A percentile compares a stretch with the other conserved stretches of the same genome.
These are phyloP conservation scores for Tineola bisselliella DNA, from an alignment of 2,888 invertebrate genomes.

Conservation along the genomic window DNA sequence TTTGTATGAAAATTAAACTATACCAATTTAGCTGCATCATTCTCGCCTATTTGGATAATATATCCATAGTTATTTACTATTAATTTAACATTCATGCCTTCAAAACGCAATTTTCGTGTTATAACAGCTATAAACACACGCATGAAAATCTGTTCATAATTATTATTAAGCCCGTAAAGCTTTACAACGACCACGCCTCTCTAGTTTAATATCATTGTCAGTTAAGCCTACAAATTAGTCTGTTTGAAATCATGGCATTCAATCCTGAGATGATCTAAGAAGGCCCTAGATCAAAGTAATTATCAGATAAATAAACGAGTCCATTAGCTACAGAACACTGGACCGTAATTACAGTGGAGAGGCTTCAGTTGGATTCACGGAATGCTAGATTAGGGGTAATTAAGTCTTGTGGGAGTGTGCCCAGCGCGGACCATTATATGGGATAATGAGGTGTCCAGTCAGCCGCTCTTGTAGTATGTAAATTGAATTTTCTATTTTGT, in stretches of 20 bases:
- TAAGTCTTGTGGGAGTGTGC: constrained; percentile 55
- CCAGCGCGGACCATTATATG: constrained; percentile 49
- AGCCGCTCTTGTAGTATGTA: constrained; percentile 53
- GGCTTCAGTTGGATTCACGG: constrained; percentile 52
- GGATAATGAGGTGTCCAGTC: constrained; percentile 64
- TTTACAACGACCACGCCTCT: not conserved
- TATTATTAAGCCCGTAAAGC: not conserved
- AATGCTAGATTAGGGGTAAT: constrained; percentile 61
- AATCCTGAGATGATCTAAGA: constrained; percentile 6
- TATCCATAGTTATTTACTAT: not conserved
- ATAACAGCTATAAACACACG: not conserved
- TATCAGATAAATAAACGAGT: constrained; percentile 53
- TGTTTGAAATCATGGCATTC: not conserved
- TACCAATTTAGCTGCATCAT: not conserved
- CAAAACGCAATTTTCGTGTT: not conserved
- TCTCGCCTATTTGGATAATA: not conserved
- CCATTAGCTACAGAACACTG: constrained; percentile 48
- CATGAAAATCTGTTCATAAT: not conserved
- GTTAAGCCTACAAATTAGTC: not conserved
- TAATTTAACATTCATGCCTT: not conserved
- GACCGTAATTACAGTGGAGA: constrained; percentile 50
- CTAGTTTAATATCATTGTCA: not conserved
- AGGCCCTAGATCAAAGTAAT: constrained; percentile 25
- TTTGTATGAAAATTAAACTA: not conserved
- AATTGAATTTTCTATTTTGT: constrained; percentile 27